Evolutionary conservation across 2,113 vertebrate species (phyloP).

Genomic region (Todiramphus chloris): DNA sequence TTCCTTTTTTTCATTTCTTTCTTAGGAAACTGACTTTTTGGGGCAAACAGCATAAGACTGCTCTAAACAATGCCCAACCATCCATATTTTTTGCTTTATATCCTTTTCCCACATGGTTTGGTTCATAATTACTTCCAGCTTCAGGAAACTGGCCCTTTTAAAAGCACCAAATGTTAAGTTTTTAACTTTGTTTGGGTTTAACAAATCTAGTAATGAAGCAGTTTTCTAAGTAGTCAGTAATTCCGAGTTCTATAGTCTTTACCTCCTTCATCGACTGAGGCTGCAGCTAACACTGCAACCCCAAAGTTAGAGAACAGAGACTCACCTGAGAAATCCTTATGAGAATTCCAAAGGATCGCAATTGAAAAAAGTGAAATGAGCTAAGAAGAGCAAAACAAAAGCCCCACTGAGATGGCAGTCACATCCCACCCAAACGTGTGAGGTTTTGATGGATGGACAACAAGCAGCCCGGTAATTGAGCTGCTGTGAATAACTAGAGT

Average conservation of each 20-base stretch:
- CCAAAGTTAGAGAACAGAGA: background rate
- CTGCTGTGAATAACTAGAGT: background rate
- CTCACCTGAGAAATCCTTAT: background rate
- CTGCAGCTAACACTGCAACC: background rate
- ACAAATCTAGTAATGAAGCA: constrained; percentile 5
- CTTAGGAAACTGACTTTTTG: background rate
- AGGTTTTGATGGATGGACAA: background rate
- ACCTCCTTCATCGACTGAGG: background rate
- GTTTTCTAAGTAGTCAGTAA: background rate
- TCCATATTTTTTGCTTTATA: constrained; percentile 50
- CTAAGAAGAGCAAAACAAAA: background rate
- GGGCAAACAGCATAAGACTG: background rate
- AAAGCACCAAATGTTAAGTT: background rate
- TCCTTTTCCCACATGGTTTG: constrained; percentile 29
- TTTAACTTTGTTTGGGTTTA: constrained; percentile 21
- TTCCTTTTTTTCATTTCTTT: background rate
- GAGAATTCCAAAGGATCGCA: background rate
- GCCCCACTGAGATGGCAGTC: background rate
- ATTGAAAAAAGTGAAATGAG: background rate
- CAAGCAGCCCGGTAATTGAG: background rate
- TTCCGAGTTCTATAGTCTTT: background rate
- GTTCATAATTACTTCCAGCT: constrained; percentile 61
- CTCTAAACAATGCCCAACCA: constrained; percentile 40
- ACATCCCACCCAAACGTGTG: background rate
- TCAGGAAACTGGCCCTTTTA: constrained; percentile 36